Conservation (phyloP, 2,113 vertebrate species). For the Mobula hypostoma region DNA sequence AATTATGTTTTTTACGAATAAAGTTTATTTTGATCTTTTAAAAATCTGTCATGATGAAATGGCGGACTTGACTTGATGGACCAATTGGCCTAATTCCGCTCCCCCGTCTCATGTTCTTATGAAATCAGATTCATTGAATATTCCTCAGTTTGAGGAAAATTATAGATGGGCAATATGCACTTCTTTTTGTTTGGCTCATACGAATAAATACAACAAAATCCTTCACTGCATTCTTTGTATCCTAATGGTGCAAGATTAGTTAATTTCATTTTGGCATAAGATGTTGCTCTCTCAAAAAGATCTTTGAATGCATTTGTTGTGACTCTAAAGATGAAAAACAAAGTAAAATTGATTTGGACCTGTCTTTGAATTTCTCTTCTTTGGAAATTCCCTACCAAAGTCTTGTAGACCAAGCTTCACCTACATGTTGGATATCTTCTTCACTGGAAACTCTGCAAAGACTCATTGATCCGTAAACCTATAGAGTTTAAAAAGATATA, state of each 20-base stretch:
- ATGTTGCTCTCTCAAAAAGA: background rate
- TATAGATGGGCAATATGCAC: no score
- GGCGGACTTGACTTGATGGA: no score
- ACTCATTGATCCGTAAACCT: background rate
- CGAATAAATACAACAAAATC: no score
- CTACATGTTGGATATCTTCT: background rate
- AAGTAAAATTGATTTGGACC: background rate
- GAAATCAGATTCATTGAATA: no score
- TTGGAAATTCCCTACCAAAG: background rate
- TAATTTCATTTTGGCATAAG: background rate
- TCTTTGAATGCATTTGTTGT: background rate
- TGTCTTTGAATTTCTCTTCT: background rate
- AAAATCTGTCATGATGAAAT: no score
- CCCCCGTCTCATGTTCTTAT: no score
- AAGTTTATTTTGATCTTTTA: no score
- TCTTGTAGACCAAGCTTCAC: background rate
- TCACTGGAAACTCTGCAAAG: background rate
- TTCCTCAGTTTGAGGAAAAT: no score
- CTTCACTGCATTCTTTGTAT: background rate
- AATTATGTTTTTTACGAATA: no score
- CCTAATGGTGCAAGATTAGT: background rate
- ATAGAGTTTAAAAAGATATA: no score
- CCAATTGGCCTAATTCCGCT: no score
- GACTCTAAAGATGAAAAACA: background rate
- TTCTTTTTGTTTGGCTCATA: no score